Conservation (phyloP, 2,113 vertebrate genomes). For the cattle (Bos taurus) region ARS-UCD2.0 NC_037352.1:28424501-28425000, state of each 20-base stretch:
- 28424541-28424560: not conserved
- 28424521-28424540: not conserved
- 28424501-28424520: not conserved
- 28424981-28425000: not conserved
- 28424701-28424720: not conserved
- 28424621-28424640: not conserved
- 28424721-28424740: not conserved
- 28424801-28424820: not conserved
- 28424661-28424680: not conserved
- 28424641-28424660: not conserved
- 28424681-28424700: not conserved
- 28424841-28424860: not conserved
- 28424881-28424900: not conserved
- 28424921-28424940: not conserved
- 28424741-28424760: not conserved
- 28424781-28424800: not conserved
- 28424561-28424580: not conserved
- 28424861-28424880: not conserved
- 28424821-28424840: not conserved
- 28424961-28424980: not conserved
- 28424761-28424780: not conserved
- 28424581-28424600: not conserved
- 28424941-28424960: not conserved
- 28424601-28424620: not conserved
- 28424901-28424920: not conserved